These are phyloP conservation scores for Vanessa cardui DNA, from an alignment of 2,888 invertebrate species.

Conservation along the genomic window DNA sequence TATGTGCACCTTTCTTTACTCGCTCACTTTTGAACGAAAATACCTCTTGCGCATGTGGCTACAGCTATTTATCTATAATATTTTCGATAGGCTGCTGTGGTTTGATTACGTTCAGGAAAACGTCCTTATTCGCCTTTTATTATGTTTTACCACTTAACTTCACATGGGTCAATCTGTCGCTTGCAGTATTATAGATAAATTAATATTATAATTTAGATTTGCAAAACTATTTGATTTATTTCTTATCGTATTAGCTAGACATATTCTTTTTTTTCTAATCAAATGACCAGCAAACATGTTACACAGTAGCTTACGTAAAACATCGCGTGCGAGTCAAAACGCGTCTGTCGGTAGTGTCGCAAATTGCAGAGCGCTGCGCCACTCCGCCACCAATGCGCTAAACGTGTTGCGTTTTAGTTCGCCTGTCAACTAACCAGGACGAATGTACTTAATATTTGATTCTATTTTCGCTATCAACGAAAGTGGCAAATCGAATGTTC, in stretches of 20 bases:
- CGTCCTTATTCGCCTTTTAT: no score
- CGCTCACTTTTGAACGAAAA: no score
- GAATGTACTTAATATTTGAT: background rate
- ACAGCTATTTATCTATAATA: no score
- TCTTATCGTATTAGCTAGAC: background rate
- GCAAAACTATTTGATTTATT: no score
- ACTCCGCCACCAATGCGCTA: background rate
- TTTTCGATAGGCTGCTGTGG: no score
- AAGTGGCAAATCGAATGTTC: background rate
- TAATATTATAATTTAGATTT: no score
- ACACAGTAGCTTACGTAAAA: slow-evolving; percentile 20
- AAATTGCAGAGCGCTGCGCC: slow-evolving; percentile 1
- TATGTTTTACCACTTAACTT: no score
- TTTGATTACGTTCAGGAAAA: no score
- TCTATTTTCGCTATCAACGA: background rate
- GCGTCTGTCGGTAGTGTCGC: slow-evolving; percentile 13
- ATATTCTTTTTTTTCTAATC: background rate
- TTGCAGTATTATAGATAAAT: no score
- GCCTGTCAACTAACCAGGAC: background rate
- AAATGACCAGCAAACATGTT: slow-evolving; percentile 11
- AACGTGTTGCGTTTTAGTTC: background rate
- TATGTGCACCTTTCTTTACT: no score
- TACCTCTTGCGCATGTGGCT: no score
- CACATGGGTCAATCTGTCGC: no score
- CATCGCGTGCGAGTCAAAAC: slow-evolving; percentile 11